Evolutionary conservation across 2,888 invertebrate species (phyloP).

Genomic region (Limnephilus marmoratus): DNA sequence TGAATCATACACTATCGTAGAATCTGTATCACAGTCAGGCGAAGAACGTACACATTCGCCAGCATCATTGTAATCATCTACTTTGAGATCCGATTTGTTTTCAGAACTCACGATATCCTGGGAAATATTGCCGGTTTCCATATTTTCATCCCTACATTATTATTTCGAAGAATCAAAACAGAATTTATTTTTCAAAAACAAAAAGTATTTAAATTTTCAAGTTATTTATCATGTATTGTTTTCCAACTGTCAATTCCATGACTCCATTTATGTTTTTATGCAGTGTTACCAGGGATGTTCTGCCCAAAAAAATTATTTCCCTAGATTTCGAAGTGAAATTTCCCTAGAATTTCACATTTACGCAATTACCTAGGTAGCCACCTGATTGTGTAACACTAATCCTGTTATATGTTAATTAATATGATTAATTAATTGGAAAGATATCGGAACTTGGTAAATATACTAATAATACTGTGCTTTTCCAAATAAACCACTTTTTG

Average conservation of each 20-base stretch:
- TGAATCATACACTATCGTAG: slow-evolving; percentile 9
- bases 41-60: not conserved
- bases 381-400: no score
- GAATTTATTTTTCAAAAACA: no score
- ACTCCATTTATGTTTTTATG: not conserved
- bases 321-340: no score
- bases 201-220: not conserved
- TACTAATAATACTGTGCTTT: no score
- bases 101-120: not conserved
- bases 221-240: not conserved
- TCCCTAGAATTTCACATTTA: no score
- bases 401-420: no score
- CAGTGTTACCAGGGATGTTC: no score
- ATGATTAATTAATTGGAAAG: no score
- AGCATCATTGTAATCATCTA: not conserved
- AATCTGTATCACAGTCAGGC: slow-evolving; percentile 30
- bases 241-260: not conserved
- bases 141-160: not conserved
- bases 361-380: no score
- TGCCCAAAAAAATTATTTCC: no score
- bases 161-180: not conserved
- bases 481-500: no score
- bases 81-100: not conserved
- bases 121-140: not conserved
- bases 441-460: no score